Evolutionary conservation across 2,888 invertebrate genomes (phyloP).

Genomic region (Phortica magna): DNA sequence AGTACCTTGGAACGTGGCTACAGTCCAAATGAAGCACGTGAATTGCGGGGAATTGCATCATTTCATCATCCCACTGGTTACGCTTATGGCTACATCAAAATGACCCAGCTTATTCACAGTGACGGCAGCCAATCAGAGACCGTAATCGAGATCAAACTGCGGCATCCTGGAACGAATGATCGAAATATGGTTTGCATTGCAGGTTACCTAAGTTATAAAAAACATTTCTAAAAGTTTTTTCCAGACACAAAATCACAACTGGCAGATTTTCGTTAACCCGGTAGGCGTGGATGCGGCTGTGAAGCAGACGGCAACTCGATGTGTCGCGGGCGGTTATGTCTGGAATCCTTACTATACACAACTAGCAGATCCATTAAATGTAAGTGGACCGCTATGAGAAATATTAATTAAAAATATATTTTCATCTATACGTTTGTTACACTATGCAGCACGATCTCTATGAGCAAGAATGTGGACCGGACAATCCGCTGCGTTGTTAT

Average conservation of each 20-base stretch:
- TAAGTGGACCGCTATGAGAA: constrained; percentile 76
- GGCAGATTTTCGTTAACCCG: constrained; percentile 94
- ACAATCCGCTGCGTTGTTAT: constrained; percentile 93
- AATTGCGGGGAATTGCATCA: constrained; percentile 91
- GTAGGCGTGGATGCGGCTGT: constrained; percentile 95
- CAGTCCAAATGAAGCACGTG: constrained; percentile 91
- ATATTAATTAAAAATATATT: constrained; percentile 10
- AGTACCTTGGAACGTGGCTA: constrained; percentile 91
- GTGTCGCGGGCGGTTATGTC: constrained; percentile 93
- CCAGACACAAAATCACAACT: constrained; percentile 90
- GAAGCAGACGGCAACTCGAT: constrained; percentile 86
- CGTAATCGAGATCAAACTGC: constrained; percentile 90
- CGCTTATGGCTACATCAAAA: constrained; percentile 90
- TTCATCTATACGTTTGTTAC: constrained; percentile 30
- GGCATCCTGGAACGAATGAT: constrained; percentile 92
- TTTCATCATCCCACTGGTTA: constrained; percentile 92
- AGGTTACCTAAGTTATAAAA: no score
- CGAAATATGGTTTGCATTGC: constrained; percentile 83
- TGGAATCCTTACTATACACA: constrained; percentile 96
- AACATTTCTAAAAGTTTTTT: constrained; percentile 42
- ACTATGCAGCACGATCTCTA: constrained; percentile 87
- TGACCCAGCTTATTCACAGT: constrained; percentile 92
- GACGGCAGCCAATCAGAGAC: constrained; percentile 94
- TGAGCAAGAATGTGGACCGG: constrained; percentile 90
- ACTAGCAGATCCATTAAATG: constrained; percentile 92